Base-by-base conservation (phyloP, 2,113 vertebrate species). In the Strix uralensis region DNA sequence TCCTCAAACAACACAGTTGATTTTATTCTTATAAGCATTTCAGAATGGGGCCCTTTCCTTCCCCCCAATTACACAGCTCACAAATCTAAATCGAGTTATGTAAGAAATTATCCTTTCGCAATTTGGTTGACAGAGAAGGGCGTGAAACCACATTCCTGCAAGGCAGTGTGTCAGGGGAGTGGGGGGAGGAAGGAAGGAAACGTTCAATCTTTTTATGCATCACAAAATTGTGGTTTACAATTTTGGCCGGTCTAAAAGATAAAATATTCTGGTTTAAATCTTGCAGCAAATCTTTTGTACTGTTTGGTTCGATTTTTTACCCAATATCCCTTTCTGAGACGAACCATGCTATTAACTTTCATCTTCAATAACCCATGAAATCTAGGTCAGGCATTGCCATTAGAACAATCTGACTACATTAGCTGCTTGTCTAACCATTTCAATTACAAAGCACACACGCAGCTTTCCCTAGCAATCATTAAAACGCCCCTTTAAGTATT, bases 311-410 rank as follows among this genome's bases (percentile, higher is more conserved):
- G 27, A 21, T 54, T 34, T 79, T 72, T 79, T 20, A 44, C 29
- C 47, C 47, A 42, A 27, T 38, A 78, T 16, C 25, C 16, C 38
- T 40, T 81, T 57, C 69, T 15, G 61, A 92, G 65, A 84, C 0
- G 1, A 87, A 88, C 49, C 44, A 59, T 8, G 5, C 54, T 88
- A 65, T 61, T 89, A 75, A 81, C 59, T 91, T 83, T 36, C 77
- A 71, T 74, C 88, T 85, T 82, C 92, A 95, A 44, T 63, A 92
- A 92, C 92, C 93, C 91, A 71, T 22, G 81, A 96, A 97, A 97
- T 95, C 61, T 94, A 94, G 96, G 93, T 91, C 97, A 96, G 59
- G 71, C 49, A 21, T 46, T 52, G 92, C 96, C 88, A 86, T 94
- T 88, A 94, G 88, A 93, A 94, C 82, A 66, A 94, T 86, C 88